These are phyloP conservation scores for Notarius lentiginosus DNA, from an alignment of 2,113 vertebrate species.

Conservation along the genomic window DNA sequence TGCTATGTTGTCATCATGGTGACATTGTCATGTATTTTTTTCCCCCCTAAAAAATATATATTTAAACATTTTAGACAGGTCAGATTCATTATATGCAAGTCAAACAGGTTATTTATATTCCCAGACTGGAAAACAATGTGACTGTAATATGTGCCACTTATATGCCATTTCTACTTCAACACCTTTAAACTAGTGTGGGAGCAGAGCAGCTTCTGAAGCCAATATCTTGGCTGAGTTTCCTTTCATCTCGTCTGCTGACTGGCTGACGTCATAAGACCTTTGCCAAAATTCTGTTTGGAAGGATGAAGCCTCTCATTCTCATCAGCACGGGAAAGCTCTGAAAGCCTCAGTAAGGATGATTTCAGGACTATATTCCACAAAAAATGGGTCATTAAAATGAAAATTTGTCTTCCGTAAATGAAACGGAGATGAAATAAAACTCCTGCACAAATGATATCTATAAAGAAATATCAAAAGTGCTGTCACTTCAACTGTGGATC, in stretches of 20 bases:
- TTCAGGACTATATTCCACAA: background rate
- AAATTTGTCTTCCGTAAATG: background rate
- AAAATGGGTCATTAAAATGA: conserved; percentile 6
- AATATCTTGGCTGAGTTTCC: conserved; percentile 25
- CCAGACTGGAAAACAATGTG: background rate
- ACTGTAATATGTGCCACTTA: conserved; percentile 13
- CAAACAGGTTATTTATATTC: background rate
- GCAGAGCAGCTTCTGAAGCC: conserved; percentile 25
- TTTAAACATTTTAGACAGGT: background rate
- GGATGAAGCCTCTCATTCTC: conserved; percentile 16
- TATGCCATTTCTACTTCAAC: background rate
- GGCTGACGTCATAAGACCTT: conserved; percentile 35
- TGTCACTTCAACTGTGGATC: background rate
- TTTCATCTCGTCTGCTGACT: conserved; percentile 38
- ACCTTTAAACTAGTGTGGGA: conserved; percentile 12
- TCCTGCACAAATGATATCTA: background rate
- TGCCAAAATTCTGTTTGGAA: conserved; percentile 39
- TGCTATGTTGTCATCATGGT: no score
- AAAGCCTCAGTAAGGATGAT: background rate
- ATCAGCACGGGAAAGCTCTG: background rate
- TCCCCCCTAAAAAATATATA: background rate
- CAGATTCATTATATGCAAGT: background rate
- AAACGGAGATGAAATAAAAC: background rate
- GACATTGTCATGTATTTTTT: background rate
- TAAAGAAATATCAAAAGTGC: background rate